Evolutionary conservation across 2,888 invertebrate genomes (phyloP).

Genomic region (Dyspetes luteomarginatus): DNA sequence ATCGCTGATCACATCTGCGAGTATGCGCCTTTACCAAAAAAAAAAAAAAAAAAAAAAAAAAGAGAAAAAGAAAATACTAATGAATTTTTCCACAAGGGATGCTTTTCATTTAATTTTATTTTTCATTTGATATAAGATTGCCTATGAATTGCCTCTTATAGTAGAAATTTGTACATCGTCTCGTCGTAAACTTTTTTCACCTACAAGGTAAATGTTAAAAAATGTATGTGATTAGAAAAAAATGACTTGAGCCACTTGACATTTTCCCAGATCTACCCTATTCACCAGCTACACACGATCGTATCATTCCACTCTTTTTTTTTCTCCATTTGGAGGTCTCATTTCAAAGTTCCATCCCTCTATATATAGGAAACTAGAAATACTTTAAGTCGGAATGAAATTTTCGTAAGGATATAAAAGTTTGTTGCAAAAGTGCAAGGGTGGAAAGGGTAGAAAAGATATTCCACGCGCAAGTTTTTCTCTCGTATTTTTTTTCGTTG

Average conservation of each 20-base stretch:
- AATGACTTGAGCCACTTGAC: neutral
- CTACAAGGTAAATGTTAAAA: too few relatives aligned
- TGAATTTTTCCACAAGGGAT: too few relatives aligned
- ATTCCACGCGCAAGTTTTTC: conserved; percentile 24
- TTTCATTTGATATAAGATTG: too few relatives aligned
- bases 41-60: too few relatives aligned
- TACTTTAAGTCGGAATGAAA: conserved; percentile 83
- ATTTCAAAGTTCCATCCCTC: conserved; percentile 78
- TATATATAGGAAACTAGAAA: conserved; percentile 79
- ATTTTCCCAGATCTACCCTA: neutral
- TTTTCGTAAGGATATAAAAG: conserved; percentile 75
- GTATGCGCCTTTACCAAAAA: too few relatives aligned
- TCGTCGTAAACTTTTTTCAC: too few relatives aligned
- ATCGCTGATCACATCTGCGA: too few relatives aligned
- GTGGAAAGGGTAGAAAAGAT: conserved; percentile 65
- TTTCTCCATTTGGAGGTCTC: conserved; percentile 67
- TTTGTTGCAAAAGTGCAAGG: conserved; percentile 20
- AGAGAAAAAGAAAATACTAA: too few relatives aligned
- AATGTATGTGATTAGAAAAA: neutral
- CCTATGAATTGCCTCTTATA: too few relatives aligned
- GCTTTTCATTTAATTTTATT: too few relatives aligned
- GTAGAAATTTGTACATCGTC: too few relatives aligned
- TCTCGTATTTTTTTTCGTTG: neutral
- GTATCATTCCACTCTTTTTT: conserved; percentile 52
- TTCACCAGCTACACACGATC: conserved; percentile 7